These are phyloP conservation scores for Eriocheir sinensis DNA, from an alignment of 1,140 invertebrate genomes.

Conservation along the genomic window DNA sequence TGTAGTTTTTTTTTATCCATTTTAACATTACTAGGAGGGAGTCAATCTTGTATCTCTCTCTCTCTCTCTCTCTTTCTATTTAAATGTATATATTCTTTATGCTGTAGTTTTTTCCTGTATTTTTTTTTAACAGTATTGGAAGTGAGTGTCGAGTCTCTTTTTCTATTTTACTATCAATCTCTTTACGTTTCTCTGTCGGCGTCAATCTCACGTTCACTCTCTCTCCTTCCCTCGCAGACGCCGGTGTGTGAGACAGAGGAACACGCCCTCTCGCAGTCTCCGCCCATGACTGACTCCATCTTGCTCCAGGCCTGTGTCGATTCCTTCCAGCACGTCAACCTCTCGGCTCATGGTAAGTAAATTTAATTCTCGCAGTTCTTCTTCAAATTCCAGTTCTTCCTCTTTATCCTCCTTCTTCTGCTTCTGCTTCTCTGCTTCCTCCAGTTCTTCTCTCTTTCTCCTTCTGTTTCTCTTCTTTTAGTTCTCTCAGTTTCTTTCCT, in stretches of 20 bases:
- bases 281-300: slow-evolving; percentile 67
- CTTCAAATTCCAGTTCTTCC: too few relatives aligned
- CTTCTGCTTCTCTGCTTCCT: too few relatives aligned
- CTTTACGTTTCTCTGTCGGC: neutral
- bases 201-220: neutral
- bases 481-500: too few relatives aligned
- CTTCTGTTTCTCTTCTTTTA: too few relatives aligned
- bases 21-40: too few relatives aligned
- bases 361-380: too few relatives aligned
- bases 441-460: too few relatives aligned
- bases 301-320: slow-evolving; percentile 59
- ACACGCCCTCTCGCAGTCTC: slow-evolving; percentile 40
- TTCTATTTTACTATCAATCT: neutral
- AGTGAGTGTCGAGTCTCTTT: neutral
- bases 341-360: slow-evolving; percentile 60
- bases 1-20: too few relatives aligned
- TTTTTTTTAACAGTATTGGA: neutral
- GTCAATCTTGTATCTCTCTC: slow-evolving; percentile 30
- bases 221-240: slow-evolving; percentile 25
- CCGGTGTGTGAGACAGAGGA: slow-evolving; percentile 64
- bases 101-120: neutral
- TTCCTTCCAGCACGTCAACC: slow-evolving; percentile 57
- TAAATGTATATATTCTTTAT: neutral
- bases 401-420: too few relatives aligned
- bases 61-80: slow-evolving; percentile 36